Evolutionary conservation across 2,888 invertebrate genomes (phyloP).

Genomic region (Heterodera filipjevi): DNA sequence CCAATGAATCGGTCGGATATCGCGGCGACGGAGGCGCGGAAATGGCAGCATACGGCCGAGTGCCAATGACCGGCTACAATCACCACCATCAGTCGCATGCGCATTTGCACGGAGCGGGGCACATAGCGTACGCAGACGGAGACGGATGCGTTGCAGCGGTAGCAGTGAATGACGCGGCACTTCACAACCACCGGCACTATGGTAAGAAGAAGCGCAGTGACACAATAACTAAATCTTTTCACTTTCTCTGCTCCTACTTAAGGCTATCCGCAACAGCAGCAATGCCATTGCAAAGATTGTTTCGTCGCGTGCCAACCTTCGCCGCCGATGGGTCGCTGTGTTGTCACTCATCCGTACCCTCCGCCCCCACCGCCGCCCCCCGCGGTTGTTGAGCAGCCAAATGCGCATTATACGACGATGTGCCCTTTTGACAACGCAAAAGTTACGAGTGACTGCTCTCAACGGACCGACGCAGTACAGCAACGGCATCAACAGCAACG

Average conservation of each 20-base stretch:
- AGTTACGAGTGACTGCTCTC: background rate
- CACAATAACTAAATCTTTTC: background rate
- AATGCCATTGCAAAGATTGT: background rate
- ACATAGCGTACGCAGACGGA: background rate
- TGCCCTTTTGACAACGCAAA: background rate
- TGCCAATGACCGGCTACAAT: background rate
- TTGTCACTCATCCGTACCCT: background rate
- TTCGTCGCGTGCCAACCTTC: background rate
- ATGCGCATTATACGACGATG: background rate
- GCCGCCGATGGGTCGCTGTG: background rate
- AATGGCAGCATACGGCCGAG: background rate
- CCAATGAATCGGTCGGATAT: background rate
- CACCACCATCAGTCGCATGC: background rate
- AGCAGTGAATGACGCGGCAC: background rate
- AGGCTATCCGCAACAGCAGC: conserved; percentile 6
- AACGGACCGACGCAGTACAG: background rate
- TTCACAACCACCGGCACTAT: background rate
- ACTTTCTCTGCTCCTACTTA: background rate
- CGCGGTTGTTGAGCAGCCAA: background rate
- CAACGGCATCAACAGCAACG: background rate
- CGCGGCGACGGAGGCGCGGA: background rate
- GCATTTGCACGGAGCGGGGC: background rate
- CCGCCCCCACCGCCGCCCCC: background rate
- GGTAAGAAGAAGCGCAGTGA: background rate
- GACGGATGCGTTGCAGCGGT: conserved; percentile 3